Conservation (phyloP, 2,113 vertebrate genomes). For the Etia nguti region DNA sequence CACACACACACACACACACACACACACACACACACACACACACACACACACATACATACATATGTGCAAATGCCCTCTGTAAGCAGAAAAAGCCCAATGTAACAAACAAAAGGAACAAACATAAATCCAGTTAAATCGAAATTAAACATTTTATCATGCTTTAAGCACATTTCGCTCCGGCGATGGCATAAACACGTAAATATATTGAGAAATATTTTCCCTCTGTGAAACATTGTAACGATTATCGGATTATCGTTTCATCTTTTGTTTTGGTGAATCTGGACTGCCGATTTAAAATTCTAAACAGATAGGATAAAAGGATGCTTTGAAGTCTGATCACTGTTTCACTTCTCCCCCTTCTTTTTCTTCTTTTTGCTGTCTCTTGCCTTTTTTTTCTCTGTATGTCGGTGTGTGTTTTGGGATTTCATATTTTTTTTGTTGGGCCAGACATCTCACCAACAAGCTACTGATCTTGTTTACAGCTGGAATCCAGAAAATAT, state of each 20-base stretch:
- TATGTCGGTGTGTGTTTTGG: neutral
- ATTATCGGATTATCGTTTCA: slow-evolving; percentile 69
- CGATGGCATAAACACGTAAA: slow-evolving; percentile 51
- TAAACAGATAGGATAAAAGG: slow-evolving; percentile 65
- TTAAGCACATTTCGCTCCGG: slow-evolving; percentile 56
- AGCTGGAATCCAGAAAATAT: neutral
- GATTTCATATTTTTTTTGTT: neutral
- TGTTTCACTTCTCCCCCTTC: slow-evolving; percentile 30
- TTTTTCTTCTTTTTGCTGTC: neutral
- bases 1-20: neutral
- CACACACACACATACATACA: neutral
- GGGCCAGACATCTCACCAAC: neutral
- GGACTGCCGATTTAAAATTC: slow-evolving; percentile 53
- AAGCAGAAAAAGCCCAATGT: neutral
- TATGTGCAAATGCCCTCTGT: neutral
- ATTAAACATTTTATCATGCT: slow-evolving; percentile 63
- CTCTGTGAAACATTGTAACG: slow-evolving; percentile 53
- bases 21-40: neutral
- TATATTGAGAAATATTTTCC: slow-evolving; percentile 57
- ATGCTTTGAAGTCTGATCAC: slow-evolving; percentile 58
- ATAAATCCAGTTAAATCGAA: slow-evolving; percentile 47
- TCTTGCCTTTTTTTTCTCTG: neutral
- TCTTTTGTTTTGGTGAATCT: slow-evolving; percentile 67
- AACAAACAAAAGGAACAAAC: slow-evolving; percentile 43
- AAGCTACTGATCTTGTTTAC: neutral